Conservation (phyloP, 2,113 vertebrate genomes). For the Cavia aperea region DNA sequence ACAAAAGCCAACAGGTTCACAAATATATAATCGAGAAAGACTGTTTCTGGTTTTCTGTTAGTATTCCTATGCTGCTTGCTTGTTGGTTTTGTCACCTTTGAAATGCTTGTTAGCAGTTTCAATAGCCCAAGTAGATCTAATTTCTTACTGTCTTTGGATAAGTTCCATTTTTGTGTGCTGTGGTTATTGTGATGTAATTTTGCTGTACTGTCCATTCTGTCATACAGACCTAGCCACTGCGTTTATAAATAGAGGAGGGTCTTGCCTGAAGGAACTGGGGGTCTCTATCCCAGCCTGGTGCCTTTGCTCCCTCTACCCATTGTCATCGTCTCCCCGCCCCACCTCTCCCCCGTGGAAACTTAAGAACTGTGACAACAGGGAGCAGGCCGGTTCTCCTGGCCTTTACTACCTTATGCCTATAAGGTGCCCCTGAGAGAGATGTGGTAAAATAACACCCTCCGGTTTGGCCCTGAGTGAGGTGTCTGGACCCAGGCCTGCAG, state of each 20-base stretch:
- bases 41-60: neutral
- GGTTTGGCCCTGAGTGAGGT: neutral
- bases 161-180: constrained; percentile 5
- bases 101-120: neutral
- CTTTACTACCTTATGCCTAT: neutral
- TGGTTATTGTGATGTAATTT: neutral
- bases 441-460: neutral
- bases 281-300: neutral
- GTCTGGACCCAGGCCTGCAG: neutral
- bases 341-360: neutral
- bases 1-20: neutral
- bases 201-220: neutral
- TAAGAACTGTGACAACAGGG: too few species aligned
- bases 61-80: neutral
- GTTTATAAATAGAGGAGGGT: neutral
- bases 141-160: neutral
- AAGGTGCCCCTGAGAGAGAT: neutral
- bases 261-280: neutral
- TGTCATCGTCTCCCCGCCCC: neutral
- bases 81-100: neutral
- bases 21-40: constrained; percentile 12
- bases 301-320: too few species aligned
- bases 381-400: neutral
- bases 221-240: neutral
- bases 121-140: neutral